Base-by-base conservation (phyloP, 1,140 invertebrate species). In the Lordiphosa stackelbergi region DNA sequence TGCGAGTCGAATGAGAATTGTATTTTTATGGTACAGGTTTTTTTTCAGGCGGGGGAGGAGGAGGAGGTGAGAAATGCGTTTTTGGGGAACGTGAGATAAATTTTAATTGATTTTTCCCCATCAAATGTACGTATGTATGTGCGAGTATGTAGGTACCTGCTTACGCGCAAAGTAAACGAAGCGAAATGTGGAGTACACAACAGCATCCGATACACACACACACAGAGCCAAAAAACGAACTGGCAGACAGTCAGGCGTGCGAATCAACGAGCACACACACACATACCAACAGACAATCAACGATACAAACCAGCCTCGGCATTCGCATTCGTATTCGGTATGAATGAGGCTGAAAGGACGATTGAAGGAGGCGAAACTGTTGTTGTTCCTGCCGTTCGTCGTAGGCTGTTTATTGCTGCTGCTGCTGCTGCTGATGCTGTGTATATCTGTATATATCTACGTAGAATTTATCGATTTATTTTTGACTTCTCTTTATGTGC, bases 41-140 rank as follows among this genome's bases (percentile, higher is more conserved):
- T 35, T 28, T 24, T 24, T 24, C 4, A 3, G 2, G 2, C 10
- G 8, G 37, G 11, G 22, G 22, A 31, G 52, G 37, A 12, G 31
- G 43, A 38, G 10, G 43, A 38, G 36, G 53, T 38, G 41, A 42
- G 38, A 63, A 54, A 53, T 65, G 59, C 48, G 55, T 56, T 42
- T 12, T 5, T 12, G 43, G 49, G 54, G 56, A 52, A 75, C 71
- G 75, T 75, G 75, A 42, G 62, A 81, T 81, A 81, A 81, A 79
- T 81, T 75, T 79, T 81, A 83, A 79, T 81, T 81, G 75, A 81
- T 81, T 81, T 81, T 81, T 81, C 77, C 71, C 66, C 75, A 64
- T 53, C 53, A 68, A 64, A 62, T 22, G n/a, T 61, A 22, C 31
- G 19, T 43, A 11, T 24, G 42, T 58, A 22, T 47, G 16, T 36